Evolutionary conservation across 92 coral and sea anemone genomes (phyloP), one percentile per base, ranked within the genome.

Genomic region (Phenganax stokvisi): DNA sequence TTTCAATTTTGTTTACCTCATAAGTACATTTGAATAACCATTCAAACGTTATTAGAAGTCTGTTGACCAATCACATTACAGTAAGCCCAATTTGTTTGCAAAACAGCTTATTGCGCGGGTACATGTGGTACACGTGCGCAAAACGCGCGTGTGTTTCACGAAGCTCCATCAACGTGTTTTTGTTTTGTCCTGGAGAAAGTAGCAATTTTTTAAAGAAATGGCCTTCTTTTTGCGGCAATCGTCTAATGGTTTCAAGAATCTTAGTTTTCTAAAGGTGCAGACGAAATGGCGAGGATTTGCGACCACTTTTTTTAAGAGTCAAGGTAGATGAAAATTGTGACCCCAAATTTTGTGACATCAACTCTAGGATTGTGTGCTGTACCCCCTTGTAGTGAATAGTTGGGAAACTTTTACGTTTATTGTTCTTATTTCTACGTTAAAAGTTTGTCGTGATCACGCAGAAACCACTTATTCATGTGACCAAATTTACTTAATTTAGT

Each of bases 291-390:
- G 10, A 30, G 69, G 81, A 12, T 57, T 47, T 58, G 69, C 81
- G 3, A 60, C 71, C 37, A 52, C 70, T 20, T 47, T 54, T 29
- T 31, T 57, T 9, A 76, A 56, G 60, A 20, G n/a, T 31, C 54
- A 76, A 76, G 81, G 81, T 76, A 76, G 47, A 37, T 37, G 47
- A 56, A 17, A 75, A n/a, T 61, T 17, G 6, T 61, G n/a, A 61
- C n/a, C 28, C 20, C 67, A 17, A 7, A 61, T 61, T 61, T 61
- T 61, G 25, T 15, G 25, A 12, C 27, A 58, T 12, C 2, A 8
- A 12, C 15, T 2, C 63, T 1, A 37, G 47, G 47, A 37, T 37
- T 37, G 47, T 37, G 47, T 37, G 47, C 47, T 37, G 47, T 37
- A 37, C 47, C 5, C 47, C 47, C 47, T 37, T 37, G 2, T 5